Conservation (phyloP, 1,140 invertebrate species). For the Drepana arcuata region DNA sequence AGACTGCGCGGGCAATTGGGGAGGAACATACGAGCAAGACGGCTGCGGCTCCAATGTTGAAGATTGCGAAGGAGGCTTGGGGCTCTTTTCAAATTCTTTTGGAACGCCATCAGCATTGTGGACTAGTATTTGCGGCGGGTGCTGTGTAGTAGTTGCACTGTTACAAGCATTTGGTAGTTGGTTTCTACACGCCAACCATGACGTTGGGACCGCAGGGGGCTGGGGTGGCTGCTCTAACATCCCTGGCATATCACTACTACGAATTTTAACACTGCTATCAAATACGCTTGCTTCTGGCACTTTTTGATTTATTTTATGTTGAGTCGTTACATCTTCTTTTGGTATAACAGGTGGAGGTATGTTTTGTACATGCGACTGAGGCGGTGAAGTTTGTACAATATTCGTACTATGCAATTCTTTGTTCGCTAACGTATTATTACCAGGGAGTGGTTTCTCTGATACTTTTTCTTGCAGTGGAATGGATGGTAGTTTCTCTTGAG, state of each 20-base stretch:
- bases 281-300: constrained; percentile 3
- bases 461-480: constrained; percentile 38
- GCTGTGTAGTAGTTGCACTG: constrained; percentile 9
- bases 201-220: constrained; percentile 48
- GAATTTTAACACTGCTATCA: constrained; percentile 3
- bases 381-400: no score
- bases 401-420: no score
- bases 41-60: constrained; percentile 31
- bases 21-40: constrained; percentile 41
- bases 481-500: constrained; percentile 39
- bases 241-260: constrained; percentile 3
- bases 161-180: no score
- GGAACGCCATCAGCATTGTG: constrained; percentile 30
- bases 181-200: constrained; percentile 44
- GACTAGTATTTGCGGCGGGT: constrained; percentile 6
- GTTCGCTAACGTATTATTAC: no score
- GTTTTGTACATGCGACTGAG: not conserved
- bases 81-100: constrained; percentile 21
- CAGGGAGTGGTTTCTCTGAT: constrained; percentile 25
- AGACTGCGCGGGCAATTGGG: constrained; percentile 18
- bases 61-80: constrained; percentile 21
- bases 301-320: constrained; percentile 5
- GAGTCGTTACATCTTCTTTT: not conserved
- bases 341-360: constrained; percentile 1
- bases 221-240: constrained; percentile 22